Base-by-base conservation (phyloP, 2,113 vertebrate genomes). In the Corythornis madagascariensis region DNA sequence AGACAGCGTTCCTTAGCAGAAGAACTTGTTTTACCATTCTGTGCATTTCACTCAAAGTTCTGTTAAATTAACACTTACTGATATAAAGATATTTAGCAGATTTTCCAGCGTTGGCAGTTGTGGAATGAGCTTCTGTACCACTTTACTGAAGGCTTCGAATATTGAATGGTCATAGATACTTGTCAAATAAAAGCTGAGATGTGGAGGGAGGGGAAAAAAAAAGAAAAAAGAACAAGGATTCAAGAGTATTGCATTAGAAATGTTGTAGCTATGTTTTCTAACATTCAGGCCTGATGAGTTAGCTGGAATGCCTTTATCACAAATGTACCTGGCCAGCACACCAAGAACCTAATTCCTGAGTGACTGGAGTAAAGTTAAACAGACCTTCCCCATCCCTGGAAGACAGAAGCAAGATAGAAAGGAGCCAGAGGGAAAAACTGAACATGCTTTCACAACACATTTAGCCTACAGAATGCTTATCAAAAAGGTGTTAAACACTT, bases 111-210 rank as follows among this genome's bases (percentile, higher is more conserved):
- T 99, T 79, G 99, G 99, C 74, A 99, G 98, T 63, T 99, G 99
- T 4, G 99, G 99, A 97, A 99, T 99, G 94, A 99, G 99, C 96
- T 99, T 99, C 98, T 99, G 99, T 69, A 99, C 99, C 96, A 99
- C 99, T 98, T 99, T 99, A 98, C 99, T 99, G 98, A 99, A 99
- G 92, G 99, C 99, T 98, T 99, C 99, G 90, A 99, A 99, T 98
- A 99, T 99, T 92, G 99, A 99, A 97, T 99, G 99, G 97, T 99
- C 99, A 94, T 99, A 99, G 97, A 99, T 99, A 97, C 99, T 99
- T 48, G 99, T 99, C 98, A 99, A 98, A 97, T 99, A 99, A 98
- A 99, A 99, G 97, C 99, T 99, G 98, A 85, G 75, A 67, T 29
- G 19, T 48, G 22, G 57, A 74, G 33, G 16, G 19, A 63, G 5